Conservation (phyloP, 1,140 invertebrate species). For the Kradibia gibbosae region DNA sequence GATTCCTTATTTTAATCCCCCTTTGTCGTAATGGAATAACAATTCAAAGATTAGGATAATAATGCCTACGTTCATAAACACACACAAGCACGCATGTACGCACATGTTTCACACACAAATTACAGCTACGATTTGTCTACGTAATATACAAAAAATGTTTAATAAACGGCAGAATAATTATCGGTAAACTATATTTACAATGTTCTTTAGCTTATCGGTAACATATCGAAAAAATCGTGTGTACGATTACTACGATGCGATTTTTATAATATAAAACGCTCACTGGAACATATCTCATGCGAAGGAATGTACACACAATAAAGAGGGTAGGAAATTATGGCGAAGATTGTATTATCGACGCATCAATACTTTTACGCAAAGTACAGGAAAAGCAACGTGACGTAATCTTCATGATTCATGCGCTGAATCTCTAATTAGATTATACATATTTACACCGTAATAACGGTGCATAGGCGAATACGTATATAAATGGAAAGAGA, state of each 20-base stretch:
- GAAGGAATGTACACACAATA: not conserved
- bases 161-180: not conserved
- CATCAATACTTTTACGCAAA: not conserved
- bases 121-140: not conserved
- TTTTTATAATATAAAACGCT: not conserved
- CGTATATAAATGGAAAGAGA: not conserved
- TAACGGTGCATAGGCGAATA: not conserved
- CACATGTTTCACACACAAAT: not conserved
- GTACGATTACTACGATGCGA: not conserved
- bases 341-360: not conserved
- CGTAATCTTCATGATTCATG: not conserved
- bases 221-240: constrained; percentile 35
- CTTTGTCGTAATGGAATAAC: not conserved
- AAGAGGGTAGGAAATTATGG: not conserved
- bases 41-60: not conserved
- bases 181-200: constrained; percentile 49
- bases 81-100: not conserved
- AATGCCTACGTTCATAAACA: too few species aligned
- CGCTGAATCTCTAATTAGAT: not conserved
- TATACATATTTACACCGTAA: constrained; percentile 38
- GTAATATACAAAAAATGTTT: not conserved
- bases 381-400: not conserved
- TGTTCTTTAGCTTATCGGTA: constrained; percentile 57
- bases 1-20: not conserved
- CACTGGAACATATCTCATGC: constrained; percentile 14